Evolutionary conservation across 2,797 vertebrate genomes (phyloP).

Genomic region (Sardinella longiceps): DNA sequence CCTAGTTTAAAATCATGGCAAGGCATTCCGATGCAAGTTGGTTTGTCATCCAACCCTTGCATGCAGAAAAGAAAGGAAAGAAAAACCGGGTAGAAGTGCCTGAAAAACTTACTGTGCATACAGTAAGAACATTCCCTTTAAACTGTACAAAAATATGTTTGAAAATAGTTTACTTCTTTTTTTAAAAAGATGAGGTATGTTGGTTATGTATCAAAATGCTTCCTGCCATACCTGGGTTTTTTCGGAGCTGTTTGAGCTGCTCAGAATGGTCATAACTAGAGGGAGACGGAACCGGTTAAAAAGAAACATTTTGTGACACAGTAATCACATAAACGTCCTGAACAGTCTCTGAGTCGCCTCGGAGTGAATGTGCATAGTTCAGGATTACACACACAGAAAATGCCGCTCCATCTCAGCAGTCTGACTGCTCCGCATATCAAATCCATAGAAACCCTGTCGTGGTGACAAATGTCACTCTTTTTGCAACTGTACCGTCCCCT

Average conservation of each 20-base stretch:
- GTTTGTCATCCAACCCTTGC: constrained; percentile 73
- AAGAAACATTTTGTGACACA: constrained; percentile 81
- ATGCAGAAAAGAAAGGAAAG: constrained; percentile 86
- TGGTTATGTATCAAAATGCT: constrained; percentile 90
- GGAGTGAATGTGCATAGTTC: constrained; percentile 87
- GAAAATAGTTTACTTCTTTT: constrained; percentile 92
- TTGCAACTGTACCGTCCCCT: constrained; percentile 60
- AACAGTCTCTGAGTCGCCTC: constrained; percentile 79
- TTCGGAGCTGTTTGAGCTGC: constrained; percentile 81
- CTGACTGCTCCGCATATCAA: constrained; percentile 73
- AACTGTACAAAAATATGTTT: constrained; percentile 97
- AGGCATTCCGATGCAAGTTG: constrained; percentile 89
- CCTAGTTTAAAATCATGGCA: constrained; percentile 80
- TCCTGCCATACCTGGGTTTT: constrained; percentile 87
- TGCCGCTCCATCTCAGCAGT: constrained; percentile 60
- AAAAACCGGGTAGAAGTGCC: constrained; percentile 89
- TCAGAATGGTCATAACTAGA: constrained; percentile 82
- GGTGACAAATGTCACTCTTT: constrained; percentile 67
- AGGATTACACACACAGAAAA: constrained; percentile 75
- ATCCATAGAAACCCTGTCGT: constrained; percentile 84
- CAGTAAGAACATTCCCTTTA: constrained; percentile 90
- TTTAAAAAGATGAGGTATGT: constrained; percentile 97
- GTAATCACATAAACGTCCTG: constrained; percentile 86
- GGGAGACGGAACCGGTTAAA: constrained; percentile 86
- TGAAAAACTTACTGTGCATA: constrained; percentile 88